Evolutionary conservation across 2,113 vertebrate species (phyloP), one percentile per base, ranked within the genome.

Genomic region (Grus americana): DNA sequence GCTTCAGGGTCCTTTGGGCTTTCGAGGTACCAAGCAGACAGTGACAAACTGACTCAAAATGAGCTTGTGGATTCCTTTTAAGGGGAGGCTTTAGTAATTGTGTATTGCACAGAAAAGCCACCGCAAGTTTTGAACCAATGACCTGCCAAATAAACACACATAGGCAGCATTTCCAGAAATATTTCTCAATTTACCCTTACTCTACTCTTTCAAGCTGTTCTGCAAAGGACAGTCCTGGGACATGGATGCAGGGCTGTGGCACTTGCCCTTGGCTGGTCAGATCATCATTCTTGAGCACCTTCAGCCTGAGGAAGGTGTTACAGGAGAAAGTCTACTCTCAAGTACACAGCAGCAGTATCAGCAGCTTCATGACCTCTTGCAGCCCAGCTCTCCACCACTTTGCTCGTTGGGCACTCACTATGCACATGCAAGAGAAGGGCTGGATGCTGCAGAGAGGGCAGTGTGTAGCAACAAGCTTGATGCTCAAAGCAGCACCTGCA

Each of bases 311-410:
- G 68, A 55, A 54, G 12, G 13, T 38, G 30, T n/a, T 54, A 12
- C 27, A 85, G 66, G 61, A 90, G 26, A 50, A 75, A 63, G 50
- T 67, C 66, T 42, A 26, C 47, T 38, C 36, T 47, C 0, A 0
- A 73, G 13, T 3, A 38, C 19, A 8, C 0, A 1, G 34, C 22
- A 86, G 34, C 1, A 3, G 17, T 19, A 27, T 14, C 58, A 57
- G 38, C 16, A 66, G 5, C 19, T 91, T 18, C 22, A 23, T 16
- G 42, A 29, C 29, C 18, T 63, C 57, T 67, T 44, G 58, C 14
- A 17, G 26, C 32, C 26, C 86, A 86, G 1, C 26, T 38, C 23
- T 36, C 11, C 30, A 16, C 21, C 5, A 1, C 46, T 94, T 38
- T 58, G 8, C 5, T 66, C 4, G 0, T 8, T 29, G 46, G 16